Base-by-base conservation (phyloP, 1,140 invertebrate genomes). In the Araneus ventricosus region DNA sequence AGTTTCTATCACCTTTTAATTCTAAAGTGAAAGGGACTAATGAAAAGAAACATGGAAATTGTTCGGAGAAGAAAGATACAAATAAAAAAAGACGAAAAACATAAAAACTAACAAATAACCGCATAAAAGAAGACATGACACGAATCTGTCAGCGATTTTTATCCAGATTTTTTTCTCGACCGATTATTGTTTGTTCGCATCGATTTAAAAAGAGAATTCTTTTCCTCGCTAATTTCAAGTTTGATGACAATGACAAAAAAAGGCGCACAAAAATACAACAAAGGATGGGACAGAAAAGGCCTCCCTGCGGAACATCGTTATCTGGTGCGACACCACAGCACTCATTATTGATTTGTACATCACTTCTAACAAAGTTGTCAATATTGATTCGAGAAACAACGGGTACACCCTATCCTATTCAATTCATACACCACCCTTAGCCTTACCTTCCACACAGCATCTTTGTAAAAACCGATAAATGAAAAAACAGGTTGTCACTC, bases 281-380 rank as follows among this genome's bases (percentile, higher is more conserved):
- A 86, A 30, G 41, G n/a, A n/a, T 24, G 52, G n/a, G 30, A 30
- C 27, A 27, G 84, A 57, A 89, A 89, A 79, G 41, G 79, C 45
- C 59, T 37, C 37, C n/a, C 61, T 20, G 34, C 41, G 61, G 39
- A 41, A 59, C 30, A 34, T 57, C 88, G 88, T 89, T 89, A 89
- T 89, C 88, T 57, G n/a, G 20, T 17, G n/a, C 52, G 52, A 89
- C 39, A 79, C 88, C 39, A 34, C 57, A 86, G 10, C 52, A n/a
- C 80, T 63, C 41, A 70, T 86, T 86, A 92, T 92, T 92, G 90
- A 92, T 86, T 57, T 45, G n/a, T 34, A 57, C 82, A 85, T 75
- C 82, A 86, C 82, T 92, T 86, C 37, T 92, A 92, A 92, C 90
- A 92, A 85, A 85, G 90, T 92, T 92, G 90, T 92, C 90, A 92